Percentiles rank a stretch among this genome's conserved stretches.
phyloP scores from a whole-genome alignment of 2,797 vertebrate species.

The Gambusia yucatana region DNA sequence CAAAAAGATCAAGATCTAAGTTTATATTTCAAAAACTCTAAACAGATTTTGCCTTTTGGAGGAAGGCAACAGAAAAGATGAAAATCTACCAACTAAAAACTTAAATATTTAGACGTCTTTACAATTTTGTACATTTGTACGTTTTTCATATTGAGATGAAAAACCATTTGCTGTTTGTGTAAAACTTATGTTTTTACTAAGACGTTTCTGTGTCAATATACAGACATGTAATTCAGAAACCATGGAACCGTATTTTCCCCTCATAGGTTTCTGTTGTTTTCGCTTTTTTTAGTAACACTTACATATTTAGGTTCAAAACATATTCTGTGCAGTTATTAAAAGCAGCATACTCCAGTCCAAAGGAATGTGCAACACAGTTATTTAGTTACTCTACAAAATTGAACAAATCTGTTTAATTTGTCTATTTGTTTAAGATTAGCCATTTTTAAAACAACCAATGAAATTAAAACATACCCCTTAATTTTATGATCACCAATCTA shows the following conservation, averaged over 20 bases:
- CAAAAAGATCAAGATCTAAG: background rate
- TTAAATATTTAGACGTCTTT: background rate
- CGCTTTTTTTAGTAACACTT: no score
- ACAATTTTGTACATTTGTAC: background rate
- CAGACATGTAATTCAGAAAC: background rate
- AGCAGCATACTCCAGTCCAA: no score
- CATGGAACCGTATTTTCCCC: background rate
- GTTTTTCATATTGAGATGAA: background rate
- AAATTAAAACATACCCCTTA: background rate
- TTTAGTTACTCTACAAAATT: no score
- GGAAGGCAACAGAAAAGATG: background rate
- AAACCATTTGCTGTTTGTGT: background rate
- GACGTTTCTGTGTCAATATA: background rate
- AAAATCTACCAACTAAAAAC: background rate
- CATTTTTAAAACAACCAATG: background rate
- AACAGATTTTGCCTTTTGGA: background rate
- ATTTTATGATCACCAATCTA: background rate
- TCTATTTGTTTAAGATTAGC: background rate
- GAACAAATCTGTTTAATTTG: background rate
- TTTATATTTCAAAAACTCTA: background rate
- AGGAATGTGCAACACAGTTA: no score
- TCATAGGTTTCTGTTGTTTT: background rate
- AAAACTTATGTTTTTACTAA: background rate
- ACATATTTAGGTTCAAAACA: no score
- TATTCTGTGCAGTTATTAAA: no score